These are phyloP conservation scores for Disparrhopalites patrizii DNA, from an alignment of 2,888 invertebrate genomes.

Conservation along the genomic window DNA sequence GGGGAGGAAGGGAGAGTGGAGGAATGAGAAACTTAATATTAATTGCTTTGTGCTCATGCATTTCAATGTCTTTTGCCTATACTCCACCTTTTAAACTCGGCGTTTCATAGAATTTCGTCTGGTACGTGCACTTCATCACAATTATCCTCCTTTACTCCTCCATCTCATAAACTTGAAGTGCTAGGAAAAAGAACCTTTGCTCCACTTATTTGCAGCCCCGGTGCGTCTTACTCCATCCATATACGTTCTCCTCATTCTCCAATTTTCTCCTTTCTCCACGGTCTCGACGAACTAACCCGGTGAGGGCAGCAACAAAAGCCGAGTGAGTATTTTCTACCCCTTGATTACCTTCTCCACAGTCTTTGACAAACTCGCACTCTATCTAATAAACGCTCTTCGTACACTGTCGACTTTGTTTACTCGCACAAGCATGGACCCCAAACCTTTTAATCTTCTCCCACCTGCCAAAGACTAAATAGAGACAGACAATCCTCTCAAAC, in stretches of 20 bases:
- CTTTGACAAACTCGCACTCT: not conserved
- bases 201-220: too few relatives aligned
- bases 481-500: too few relatives aligned
- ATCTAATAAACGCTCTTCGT: too few relatives aligned
- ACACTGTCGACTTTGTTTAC: not conserved
- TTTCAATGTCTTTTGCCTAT: slow-evolving; percentile 1
- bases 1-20: too few relatives aligned
- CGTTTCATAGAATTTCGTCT: slow-evolving; percentile 2
- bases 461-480: too few relatives aligned
- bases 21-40: slow-evolving; percentile 19
- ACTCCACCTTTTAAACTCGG: not conserved
- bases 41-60: slow-evolving; percentile 17
- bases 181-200: too few relatives aligned
- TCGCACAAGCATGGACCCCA: not conserved
- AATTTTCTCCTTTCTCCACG: not conserved
- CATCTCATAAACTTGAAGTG: not conserved
- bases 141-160: not conserved
- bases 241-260: too few relatives aligned
- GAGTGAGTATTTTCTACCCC: not conserved
- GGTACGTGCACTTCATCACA: slow-evolving; percentile 15
- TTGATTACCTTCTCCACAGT: not conserved
- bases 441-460: too few relatives aligned
- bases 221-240: too few relatives aligned
- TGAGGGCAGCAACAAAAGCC: not conserved
- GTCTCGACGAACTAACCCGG: not conserved